Conservation (phyloP, 1,140 invertebrate genomes). For the Drosophila melanogaster region DNA sequence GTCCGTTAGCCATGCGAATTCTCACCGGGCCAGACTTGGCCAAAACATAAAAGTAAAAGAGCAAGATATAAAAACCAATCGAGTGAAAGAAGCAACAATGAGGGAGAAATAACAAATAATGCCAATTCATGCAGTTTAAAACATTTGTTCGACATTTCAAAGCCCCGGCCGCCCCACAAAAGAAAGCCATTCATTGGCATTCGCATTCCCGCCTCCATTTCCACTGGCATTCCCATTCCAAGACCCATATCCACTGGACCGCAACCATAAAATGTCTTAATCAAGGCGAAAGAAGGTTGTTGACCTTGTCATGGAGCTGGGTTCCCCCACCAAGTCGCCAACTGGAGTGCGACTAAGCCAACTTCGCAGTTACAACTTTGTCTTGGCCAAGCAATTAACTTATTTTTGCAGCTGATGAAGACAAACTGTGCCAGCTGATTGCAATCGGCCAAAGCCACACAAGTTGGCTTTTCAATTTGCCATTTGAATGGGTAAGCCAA, state of each 20-base stretch:
- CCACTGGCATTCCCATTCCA: slow-evolving; percentile 5
- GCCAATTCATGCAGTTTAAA: slow-evolving; percentile 83
- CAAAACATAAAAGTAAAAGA: slow-evolving; percentile 7
- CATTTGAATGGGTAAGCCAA: slow-evolving; percentile 22
- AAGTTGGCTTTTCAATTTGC: slow-evolving; percentile 58
- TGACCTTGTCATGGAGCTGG: slow-evolving; percentile 61
- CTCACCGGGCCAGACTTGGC: slow-evolving; percentile 19
- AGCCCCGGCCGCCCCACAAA: slow-evolving; percentile 58
- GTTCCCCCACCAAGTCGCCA: slow-evolving; percentile 21
- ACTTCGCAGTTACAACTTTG: slow-evolving; percentile 35
- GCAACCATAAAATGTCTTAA: slow-evolving; percentile 64
- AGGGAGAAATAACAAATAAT: slow-evolving; percentile 44
- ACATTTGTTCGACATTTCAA: slow-evolving; percentile 82
- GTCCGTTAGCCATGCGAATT: slow-evolving; percentile 43
- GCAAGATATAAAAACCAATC: slow-evolving; percentile 12
- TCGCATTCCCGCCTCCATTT: slow-evolving; percentile 21
- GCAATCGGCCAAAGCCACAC: slow-evolving; percentile 68
- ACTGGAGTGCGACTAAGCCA: slow-evolving; percentile 38
- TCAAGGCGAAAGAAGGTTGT: slow-evolving; percentile 59
- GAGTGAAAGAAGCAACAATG: slow-evolving; percentile 29
- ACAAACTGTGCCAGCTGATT: slow-evolving; percentile 75
- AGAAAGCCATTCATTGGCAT: slow-evolving; percentile 63
- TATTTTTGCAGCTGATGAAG: slow-evolving; percentile 76
- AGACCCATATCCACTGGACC: slow-evolving; percentile 21
- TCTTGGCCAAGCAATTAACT: slow-evolving; percentile 67